phyloP scores from a whole-genome alignment of 2,888 invertebrate genomes.

The Noctuana brunneofusca region DNA sequence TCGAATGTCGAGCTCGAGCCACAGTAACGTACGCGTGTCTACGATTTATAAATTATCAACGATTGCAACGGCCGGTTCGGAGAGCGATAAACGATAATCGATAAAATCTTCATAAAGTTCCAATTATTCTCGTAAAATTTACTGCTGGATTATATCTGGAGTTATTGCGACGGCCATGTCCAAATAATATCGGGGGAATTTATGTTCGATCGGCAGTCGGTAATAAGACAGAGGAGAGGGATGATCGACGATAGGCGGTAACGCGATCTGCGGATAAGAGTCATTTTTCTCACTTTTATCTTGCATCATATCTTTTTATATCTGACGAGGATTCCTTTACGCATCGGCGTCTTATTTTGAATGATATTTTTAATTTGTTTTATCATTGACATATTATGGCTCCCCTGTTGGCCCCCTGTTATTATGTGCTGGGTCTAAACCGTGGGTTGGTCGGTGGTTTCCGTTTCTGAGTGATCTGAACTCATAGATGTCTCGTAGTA shows the following conservation, averaged over 20 bases:
- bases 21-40: constrained; percentile 28
- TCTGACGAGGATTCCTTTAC: not conserved
- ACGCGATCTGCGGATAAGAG: constrained; percentile 32
- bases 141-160: constrained; percentile 34
- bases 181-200: constrained; percentile 34
- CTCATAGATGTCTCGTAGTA: too few species aligned
- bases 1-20: constrained; percentile 45
- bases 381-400: too few species aligned
- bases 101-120: constrained; percentile 32
- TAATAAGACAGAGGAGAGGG: constrained; percentile 32
- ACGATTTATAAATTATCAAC: constrained; percentile 34
- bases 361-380: not conserved
- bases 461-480: too few species aligned
- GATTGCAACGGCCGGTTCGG: constrained; percentile 26
- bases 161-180: constrained; percentile 32
- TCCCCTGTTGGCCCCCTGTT: too few species aligned
- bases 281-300: constrained; percentile 27
- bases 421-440: too few species aligned
- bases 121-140: constrained; percentile 31
- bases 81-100: constrained; percentile 31
- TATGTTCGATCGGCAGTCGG: constrained; percentile 32
- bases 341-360: not conserved
- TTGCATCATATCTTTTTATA: not conserved
- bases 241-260: constrained; percentile 32
- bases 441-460: too few species aligned